These are phyloP conservation scores for Promerops cafer DNA, from an alignment of 2,113 vertebrate genomes.

Conservation along the genomic window DNA sequence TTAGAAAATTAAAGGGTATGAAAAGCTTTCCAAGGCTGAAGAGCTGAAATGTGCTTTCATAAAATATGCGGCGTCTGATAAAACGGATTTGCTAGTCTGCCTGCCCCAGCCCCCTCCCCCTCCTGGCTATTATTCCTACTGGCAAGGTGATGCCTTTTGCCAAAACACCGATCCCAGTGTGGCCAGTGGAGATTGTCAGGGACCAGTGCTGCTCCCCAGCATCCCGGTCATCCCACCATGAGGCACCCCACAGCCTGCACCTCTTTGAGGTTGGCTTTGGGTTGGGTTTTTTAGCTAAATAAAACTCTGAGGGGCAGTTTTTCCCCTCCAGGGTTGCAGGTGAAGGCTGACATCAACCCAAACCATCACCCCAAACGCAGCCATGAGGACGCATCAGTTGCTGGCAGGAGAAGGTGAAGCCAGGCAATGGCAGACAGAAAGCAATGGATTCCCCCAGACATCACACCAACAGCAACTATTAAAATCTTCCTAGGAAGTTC, in stretches of 20 bases:
- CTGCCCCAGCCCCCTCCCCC: neutral
- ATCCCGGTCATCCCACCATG: rapidly evolving
- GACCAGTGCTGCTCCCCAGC: neutral
- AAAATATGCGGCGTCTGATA: conserved; percentile 69
- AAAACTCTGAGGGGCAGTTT: neutral
- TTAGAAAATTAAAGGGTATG: conserved; percentile 79
- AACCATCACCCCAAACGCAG: neutral
- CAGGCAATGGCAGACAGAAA: conserved; percentile 6
- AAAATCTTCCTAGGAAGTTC: conserved; percentile 47
- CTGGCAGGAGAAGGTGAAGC: neutral
- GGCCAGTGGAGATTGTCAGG: neutral
- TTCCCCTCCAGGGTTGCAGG: neutral
- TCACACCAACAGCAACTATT: conserved; percentile 25
- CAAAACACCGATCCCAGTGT: neutral
- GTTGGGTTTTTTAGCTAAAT: neutral
- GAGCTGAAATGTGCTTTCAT: conserved; percentile 75
- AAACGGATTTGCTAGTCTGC: conserved; percentile 64
- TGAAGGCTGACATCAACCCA: neutral
- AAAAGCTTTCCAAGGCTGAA: conserved; percentile 73
- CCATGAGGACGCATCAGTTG: neutral
- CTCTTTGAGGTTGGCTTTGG: neutral
- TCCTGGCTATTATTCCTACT: conserved; percentile 8
- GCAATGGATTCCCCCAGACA: neutral
- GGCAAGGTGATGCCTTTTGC: conserved; percentile 35
- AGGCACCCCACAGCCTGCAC: neutral